Conservation (phyloP, 2,888 invertebrate genomes). For the Machimus rusticus region DNA sequence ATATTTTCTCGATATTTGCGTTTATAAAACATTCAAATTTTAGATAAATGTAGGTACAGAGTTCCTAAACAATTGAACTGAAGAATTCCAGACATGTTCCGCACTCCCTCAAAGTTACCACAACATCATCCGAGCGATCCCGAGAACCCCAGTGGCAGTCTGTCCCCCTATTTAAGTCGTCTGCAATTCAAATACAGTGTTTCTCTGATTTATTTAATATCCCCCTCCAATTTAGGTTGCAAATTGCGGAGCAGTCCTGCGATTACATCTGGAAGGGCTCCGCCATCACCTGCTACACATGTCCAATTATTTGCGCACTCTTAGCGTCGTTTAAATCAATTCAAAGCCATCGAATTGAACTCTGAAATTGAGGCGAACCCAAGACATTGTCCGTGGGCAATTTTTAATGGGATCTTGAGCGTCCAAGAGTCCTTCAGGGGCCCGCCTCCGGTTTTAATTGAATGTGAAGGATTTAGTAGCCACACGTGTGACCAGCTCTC, state of each 20-base stretch:
- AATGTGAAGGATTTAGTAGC: neutral
- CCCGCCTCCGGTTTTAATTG: neutral
- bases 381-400: neutral
- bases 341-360: neutral
- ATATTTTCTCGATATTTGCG: neutral
- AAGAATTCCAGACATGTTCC: neutral
- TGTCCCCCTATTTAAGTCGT: neutral
- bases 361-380: neutral
- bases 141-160: neutral
- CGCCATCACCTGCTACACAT: neutral
- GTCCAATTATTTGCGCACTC: neutral
- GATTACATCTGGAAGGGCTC: neutral
- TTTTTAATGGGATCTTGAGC: neutral
- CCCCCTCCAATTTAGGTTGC: neutral
- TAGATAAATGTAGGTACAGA: no score
- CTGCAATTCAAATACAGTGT: neutral
- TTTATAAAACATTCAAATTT: neutral
- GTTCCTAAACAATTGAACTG: neutral
- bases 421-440: neutral
- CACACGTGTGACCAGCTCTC: constrained; percentile 18
- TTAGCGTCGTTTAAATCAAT: neutral
- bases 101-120: neutral
- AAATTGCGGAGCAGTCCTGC: neutral
- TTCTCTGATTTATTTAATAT: neutral
- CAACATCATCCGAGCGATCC: neutral